Evolutionary conservation across 2,113 vertebrate species (phyloP).

Genomic region (Hemiprocne comata): DNA sequence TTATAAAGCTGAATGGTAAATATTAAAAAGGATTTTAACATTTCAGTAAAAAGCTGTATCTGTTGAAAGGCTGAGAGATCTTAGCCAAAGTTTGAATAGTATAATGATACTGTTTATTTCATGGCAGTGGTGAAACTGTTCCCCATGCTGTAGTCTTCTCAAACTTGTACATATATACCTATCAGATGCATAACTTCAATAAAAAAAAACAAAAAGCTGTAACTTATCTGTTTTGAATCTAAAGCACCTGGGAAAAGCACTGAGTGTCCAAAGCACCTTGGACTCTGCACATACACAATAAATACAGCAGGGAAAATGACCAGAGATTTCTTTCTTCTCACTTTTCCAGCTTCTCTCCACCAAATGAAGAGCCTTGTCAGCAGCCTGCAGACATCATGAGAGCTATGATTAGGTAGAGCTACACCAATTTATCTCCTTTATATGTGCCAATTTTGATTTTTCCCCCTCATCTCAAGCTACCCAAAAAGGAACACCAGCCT

Average conservation of each 20-base stretch:
- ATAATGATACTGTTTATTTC: neutral
- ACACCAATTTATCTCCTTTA: rapidly evolving
- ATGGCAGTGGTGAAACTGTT: neutral
- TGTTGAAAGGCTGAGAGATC: neutral
- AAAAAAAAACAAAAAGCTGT: neutral
- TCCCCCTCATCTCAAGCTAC: neutral
- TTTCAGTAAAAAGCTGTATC: neutral
- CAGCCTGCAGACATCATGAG: rapidly evolving
- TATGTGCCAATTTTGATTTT: neutral
- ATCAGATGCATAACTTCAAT: neutral
- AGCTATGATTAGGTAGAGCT: neutral
- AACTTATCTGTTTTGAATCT: neutral
- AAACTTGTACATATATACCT: rapidly evolving
- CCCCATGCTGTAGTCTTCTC: neutral
- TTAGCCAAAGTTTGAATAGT: neutral
- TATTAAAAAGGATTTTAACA: neutral
- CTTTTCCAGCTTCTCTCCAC: neutral
- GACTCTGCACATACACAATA: rapidly evolving
- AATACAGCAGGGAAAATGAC: neutral
- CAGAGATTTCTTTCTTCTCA: neutral
- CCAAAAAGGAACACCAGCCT: neutral
- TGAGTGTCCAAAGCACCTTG: neutral
- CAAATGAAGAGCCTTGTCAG: rapidly evolving
- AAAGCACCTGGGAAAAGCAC: neutral
- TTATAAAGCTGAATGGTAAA: neutral